Evolutionary conservation across 2,113 vertebrate genomes (phyloP).

Genomic region (Gracilinanus agilis): DNA sequence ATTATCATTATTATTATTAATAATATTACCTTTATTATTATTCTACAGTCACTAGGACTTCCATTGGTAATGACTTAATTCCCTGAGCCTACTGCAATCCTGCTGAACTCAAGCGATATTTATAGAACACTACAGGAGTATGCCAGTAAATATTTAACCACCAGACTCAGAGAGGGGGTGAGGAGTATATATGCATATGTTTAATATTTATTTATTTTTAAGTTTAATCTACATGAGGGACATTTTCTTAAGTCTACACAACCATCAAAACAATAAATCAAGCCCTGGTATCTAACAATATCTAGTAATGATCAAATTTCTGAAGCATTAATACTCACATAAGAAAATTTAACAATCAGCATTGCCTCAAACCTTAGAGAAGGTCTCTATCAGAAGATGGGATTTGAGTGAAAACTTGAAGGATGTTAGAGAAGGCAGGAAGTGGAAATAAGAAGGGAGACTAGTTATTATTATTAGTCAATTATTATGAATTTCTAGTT

Average conservation of each 20-base stretch:
- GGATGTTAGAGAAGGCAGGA: background rate
- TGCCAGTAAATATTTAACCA: background rate
- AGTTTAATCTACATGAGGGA: background rate
- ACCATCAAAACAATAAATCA: background rate
- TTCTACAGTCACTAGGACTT: background rate
- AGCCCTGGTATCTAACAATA: background rate
- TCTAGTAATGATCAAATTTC: background rate
- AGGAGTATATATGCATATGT: background rate
- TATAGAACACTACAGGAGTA: background rate
- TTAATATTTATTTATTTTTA: background rate
- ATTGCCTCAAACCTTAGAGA: background rate
- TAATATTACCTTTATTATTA: background rate
- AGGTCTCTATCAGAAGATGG: background rate
- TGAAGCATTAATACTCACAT: background rate
- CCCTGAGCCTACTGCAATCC: background rate
- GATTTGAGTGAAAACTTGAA: background rate
- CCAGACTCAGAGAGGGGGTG: background rate
- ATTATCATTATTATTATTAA: background rate
- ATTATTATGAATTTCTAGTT: background rate
- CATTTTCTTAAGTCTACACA: background rate
- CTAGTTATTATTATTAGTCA: background rate
- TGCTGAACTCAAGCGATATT: background rate
- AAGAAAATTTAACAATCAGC: background rate
- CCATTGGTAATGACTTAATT: background rate
- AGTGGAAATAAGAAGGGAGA: background rate